Conservation (phyloP, 2,797 vertebrate species). For the Babyrousa celebensis region DNA sequence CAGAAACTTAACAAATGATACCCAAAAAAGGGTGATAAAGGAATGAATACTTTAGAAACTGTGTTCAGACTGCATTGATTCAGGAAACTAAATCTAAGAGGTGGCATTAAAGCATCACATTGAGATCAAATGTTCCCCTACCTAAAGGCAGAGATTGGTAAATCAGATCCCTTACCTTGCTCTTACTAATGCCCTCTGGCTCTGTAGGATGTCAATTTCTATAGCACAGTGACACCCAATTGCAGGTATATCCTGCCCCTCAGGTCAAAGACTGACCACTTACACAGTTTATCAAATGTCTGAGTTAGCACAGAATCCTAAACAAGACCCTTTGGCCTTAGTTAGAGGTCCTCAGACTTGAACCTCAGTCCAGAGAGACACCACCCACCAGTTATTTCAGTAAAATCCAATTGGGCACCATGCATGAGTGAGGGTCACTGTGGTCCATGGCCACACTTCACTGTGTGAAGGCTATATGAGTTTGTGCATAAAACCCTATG, state of each 20-base stretch:
- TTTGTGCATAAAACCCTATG: neutral
- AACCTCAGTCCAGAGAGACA: neutral
- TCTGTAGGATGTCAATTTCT: neutral
- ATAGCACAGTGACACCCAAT: neutral
- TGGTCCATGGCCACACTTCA: no score
- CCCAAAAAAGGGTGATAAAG: neutral
- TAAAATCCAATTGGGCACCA: neutral
- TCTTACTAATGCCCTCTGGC: neutral
- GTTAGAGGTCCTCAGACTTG: neutral
- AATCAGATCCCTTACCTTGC: neutral
- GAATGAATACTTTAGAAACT: neutral
- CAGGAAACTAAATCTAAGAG: neutral
- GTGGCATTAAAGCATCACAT: neutral
- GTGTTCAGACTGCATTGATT: neutral
- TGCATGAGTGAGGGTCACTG: neutral
- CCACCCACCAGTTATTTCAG: neutral
- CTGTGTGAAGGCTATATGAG: neutral
- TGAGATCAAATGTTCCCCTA: neutral
- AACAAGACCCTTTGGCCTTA: neutral
- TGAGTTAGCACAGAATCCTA: neutral
- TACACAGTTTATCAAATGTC: neutral
- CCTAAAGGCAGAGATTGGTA: neutral
- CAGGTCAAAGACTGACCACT: neutral
- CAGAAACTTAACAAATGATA: neutral
- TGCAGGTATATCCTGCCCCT: neutral